These are phyloP conservation scores for Himalopsyche tibetana DNA, from an alignment of 2,888 invertebrate genomes.

Conservation along the genomic window DNA sequence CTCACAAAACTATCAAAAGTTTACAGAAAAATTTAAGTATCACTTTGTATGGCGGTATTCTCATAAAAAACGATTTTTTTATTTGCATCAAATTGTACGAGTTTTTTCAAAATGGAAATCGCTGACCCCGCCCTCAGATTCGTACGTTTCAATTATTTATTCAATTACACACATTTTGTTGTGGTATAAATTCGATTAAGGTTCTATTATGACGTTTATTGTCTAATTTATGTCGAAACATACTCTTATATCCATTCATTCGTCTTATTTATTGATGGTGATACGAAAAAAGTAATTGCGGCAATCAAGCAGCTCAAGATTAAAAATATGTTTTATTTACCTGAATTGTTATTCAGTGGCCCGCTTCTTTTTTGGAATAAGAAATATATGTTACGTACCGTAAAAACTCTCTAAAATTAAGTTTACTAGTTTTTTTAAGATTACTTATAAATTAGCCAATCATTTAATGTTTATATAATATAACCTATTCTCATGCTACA, in stretches of 20 bases:
- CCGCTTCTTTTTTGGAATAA: background rate
- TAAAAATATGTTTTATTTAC: background rate
- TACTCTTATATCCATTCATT: slow-evolving; percentile 19
- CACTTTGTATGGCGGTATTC: background rate
- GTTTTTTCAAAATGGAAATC: background rate
- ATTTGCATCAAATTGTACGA: background rate
- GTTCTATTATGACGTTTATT: slow-evolving; percentile 27
- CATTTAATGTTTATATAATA: too few species aligned
- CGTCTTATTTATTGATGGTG: slow-evolving; percentile 20
- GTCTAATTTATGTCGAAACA: background rate
- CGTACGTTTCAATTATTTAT: background rate
- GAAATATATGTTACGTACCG: too few species aligned
- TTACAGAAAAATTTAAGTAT: too few species aligned
- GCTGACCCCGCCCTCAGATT: background rate
- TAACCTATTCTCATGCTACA: too few species aligned
- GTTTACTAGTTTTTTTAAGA: too few species aligned
- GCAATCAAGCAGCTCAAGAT: background rate
- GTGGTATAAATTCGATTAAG: background rate
- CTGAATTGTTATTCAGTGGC: background rate
- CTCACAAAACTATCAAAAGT: too few species aligned
- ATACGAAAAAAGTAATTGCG: slow-evolving; percentile 2
- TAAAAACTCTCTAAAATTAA: too few species aligned
- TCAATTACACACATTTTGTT: slow-evolving; percentile 9
- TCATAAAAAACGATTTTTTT: background rate
- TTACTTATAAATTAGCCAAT: too few species aligned